A percentile compares a stretch with the other conserved stretches of the same genome.
Conservation (phyloP, 1,140 invertebrate genomes). For the Holotrichia oblita region DNA sequence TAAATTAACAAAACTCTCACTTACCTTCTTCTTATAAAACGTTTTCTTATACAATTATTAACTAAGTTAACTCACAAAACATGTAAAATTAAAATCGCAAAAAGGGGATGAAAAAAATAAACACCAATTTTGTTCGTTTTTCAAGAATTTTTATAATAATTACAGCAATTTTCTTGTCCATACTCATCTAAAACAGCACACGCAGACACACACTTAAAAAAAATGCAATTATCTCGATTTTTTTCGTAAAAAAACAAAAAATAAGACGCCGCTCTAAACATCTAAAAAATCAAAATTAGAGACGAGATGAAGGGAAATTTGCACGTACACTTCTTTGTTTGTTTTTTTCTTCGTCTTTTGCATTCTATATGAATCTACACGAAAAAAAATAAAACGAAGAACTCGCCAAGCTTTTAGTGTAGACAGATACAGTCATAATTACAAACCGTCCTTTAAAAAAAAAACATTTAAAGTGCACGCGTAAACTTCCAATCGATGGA, state of each 20-base stretch:
- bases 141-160: conserved; percentile 15
- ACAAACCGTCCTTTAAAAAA: neutral
- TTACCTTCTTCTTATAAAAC: no score
- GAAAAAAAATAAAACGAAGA: neutral
- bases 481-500: neutral
- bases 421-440: neutral
- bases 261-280: neutral
- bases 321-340: neutral
- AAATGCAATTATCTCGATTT: neutral
- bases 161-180: conserved; percentile 12
- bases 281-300: conserved; percentile 2
- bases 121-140: no score
- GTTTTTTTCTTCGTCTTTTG: no score
- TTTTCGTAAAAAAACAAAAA: conserved; percentile 5
- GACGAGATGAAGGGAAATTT: conserved; percentile 12
- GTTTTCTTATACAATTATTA: no score
- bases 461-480: neutral
- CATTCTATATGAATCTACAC: neutral
- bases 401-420: neutral
- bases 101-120: no score
- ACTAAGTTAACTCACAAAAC: no score
- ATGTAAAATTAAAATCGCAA: no score
- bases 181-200: conserved; percentile 7
- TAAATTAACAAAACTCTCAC: no score
- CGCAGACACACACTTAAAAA: conserved; percentile 4